Conservation (phyloP, 2,113 vertebrate species). For the cattle (Bos taurus) region ARS-UCD2.0 NC_037344.1:46985001-46985500, state of each 20-base stretch:
- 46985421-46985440: no score
- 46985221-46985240: rapidly evolving
- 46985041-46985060: not conserved
- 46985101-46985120: not conserved
- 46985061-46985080: not conserved
- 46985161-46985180: rapidly evolving
- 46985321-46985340: not conserved
- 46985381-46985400: not conserved
- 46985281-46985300: rapidly evolving
- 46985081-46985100: not conserved
- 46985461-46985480: no score
- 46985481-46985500: not conserved
- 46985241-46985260: not conserved
- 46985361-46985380: rapidly evolving
- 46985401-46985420: no score
- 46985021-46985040: not conserved
- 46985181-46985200: not conserved
- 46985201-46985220: not conserved
- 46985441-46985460: no score
- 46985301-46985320: not conserved
- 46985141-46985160: not conserved
- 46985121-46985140: not conserved
- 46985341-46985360: not conserved
- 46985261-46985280: no score
- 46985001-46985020: not conserved